These are phyloP conservation scores for Cephalopholis sonnerati DNA, from an alignment of 2,113 vertebrate genomes.

Conservation along the genomic window DNA sequence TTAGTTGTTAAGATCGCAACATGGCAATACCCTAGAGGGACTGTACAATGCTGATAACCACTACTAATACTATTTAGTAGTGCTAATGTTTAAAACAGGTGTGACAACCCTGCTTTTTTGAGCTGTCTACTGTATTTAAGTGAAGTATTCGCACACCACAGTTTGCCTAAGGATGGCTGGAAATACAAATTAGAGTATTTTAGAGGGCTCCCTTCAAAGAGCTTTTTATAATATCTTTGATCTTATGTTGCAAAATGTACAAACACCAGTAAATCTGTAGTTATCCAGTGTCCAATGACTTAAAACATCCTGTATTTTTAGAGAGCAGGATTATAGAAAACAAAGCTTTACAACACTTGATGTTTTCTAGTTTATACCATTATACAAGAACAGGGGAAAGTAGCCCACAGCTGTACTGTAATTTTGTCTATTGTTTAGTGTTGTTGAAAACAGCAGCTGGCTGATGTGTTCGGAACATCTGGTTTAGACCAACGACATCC, in stretches of 20 bases:
- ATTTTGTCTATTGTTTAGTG: slow-evolving; percentile 30
- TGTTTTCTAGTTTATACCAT: neutral
- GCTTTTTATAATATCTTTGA: neutral
- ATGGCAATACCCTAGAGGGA: too few relatives aligned
- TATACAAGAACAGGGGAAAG: neutral
- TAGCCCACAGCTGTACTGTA: slow-evolving; percentile 24
- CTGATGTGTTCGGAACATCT: slow-evolving; percentile 51
- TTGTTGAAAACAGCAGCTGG: slow-evolving; percentile 47
- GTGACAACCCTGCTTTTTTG: too few relatives aligned
- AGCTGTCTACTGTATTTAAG: too few relatives aligned
- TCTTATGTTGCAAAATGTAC: neutral
- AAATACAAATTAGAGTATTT: neutral
- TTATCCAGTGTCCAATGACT: neutral
- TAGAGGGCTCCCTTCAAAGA: neutral
- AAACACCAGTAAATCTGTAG: too few relatives aligned
- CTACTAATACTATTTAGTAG: too few relatives aligned
- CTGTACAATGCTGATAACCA: too few relatives aligned
- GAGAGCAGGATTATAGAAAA: neutral
- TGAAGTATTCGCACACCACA: too few relatives aligned
- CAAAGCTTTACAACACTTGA: neutral
- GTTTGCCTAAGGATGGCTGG: too few relatives aligned
- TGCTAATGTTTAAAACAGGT: too few relatives aligned
- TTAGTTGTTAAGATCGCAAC: too few relatives aligned
- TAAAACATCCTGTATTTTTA: neutral
- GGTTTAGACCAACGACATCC: slow-evolving; percentile 16